Evolutionary conservation across 2,113 vertebrate species (phyloP).

Genomic region (Hiodon alosoides): DNA sequence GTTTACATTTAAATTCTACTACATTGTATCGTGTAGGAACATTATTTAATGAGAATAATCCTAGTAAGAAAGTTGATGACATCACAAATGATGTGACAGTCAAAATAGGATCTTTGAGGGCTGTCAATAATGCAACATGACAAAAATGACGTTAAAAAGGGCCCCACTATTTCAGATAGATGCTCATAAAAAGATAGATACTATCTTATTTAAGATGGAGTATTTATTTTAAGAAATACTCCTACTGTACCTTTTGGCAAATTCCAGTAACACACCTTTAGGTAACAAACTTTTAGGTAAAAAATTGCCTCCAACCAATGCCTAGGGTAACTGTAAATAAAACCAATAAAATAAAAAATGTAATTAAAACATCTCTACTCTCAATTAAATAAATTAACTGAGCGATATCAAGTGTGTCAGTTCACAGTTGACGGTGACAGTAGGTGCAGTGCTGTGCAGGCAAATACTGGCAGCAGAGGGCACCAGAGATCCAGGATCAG

Average conservation of each 20-base stretch:
- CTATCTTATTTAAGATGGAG: conserved; percentile 6
- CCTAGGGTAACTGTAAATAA: too few relatives aligned
- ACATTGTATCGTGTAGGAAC: too few relatives aligned
- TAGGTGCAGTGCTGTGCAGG: not conserved
- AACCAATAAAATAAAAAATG: not conserved
- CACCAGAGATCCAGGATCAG: not conserved
- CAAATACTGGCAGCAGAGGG: not conserved
- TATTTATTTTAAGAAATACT: not conserved
- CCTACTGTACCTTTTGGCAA: not conserved
- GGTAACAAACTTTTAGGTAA: not conserved
- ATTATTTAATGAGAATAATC: too few relatives aligned
- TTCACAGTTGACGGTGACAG: not conserved
- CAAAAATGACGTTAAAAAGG: not conserved
- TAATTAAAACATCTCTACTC: not conserved
- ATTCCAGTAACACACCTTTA: not conserved
- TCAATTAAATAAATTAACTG: not conserved
- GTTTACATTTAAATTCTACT: too few relatives aligned
- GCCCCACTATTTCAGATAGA: not conserved
- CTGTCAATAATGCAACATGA: not conserved
- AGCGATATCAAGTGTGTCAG: not conserved
- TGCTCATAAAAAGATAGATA: conserved; percentile 1
- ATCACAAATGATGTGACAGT: conserved; percentile 1
- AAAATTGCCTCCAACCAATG: not conserved
- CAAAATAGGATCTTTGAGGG: not conserved
- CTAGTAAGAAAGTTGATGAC: not conserved